A percentile compares a stretch with the other conserved stretches of the same genome.
phyloP scores from a whole-genome alignment of 2,888 invertebrate genomes.

The Nesidiocoris tenuis region DNA sequence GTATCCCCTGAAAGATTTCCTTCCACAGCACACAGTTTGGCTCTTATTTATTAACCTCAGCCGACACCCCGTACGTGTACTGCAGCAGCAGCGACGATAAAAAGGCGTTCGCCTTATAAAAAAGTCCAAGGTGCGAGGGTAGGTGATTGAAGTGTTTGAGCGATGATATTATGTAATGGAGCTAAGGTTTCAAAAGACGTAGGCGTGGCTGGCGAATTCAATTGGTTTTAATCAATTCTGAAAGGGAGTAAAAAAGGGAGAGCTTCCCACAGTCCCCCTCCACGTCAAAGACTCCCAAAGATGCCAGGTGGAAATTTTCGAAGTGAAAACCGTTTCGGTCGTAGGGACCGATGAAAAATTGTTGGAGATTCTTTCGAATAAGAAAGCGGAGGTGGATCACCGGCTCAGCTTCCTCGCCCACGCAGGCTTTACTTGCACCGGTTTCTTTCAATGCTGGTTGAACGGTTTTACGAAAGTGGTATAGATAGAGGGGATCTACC shows the following conservation, averaged over 20 bases:
- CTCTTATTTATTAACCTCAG: too few species aligned
- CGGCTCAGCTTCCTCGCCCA: neutral
- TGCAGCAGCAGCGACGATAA: too few species aligned
- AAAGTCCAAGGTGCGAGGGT: too few species aligned
- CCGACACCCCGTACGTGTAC: too few species aligned
- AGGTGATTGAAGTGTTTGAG: neutral
- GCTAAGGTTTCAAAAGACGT: neutral
- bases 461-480: neutral
- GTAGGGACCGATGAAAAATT: conserved; percentile 23
- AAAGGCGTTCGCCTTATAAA: too few species aligned
- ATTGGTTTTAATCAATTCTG: conserved; percentile 37
- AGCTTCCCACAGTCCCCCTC: neutral
- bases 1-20: neutral
- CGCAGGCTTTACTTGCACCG: neutral
- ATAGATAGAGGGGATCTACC: too few species aligned
- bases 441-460: neutral
- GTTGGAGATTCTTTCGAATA: conserved; percentile 27
- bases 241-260: conserved; percentile 12
- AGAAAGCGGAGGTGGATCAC: conserved; percentile 6
- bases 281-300: neutral
- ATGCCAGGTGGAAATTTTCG: neutral
- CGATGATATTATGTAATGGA: conserved; percentile 14
- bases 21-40: neutral
- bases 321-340: neutral
- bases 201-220: conserved; percentile 16